A percentile compares a stretch with the other conserved stretches of the same genome.
phyloP scores from a whole-genome alignment of 2,888 invertebrate species.

The Brassicogethes aeneus region DNA sequence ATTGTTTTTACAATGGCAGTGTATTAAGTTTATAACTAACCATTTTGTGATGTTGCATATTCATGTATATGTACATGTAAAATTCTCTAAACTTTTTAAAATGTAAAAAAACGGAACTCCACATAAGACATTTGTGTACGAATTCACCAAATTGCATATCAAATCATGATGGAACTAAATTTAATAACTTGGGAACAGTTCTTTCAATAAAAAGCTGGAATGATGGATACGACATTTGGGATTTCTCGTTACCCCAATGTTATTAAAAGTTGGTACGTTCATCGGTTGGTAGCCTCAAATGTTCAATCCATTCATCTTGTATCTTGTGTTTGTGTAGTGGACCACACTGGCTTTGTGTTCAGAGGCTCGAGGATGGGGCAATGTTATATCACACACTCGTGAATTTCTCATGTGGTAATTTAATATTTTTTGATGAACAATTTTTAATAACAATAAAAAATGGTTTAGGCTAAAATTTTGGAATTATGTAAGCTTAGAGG shows the following conservation, averaged over 20 bases:
- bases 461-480: too few relatives aligned
- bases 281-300: conserved; percentile 26
- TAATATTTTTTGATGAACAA: neutral
- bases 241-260: neutral
- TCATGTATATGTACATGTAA: too few relatives aligned
- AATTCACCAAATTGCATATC: too few relatives aligned
- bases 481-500: too few relatives aligned
- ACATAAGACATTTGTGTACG: too few relatives aligned
- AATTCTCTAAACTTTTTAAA: too few relatives aligned
- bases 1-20: too few relatives aligned
- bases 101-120: too few relatives aligned
- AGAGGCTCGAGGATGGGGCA: conserved; percentile 10
- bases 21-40: too few relatives aligned
- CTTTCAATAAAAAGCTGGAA: neutral
- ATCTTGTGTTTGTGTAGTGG: conserved; percentile 39
- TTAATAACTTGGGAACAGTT: neutral
- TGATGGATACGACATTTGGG: neutral
- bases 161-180: neutral
- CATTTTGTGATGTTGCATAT: too few relatives aligned
- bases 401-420: neutral
- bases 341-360: conserved; percentile 35
- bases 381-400: conserved; percentile 5
- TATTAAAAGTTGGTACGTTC: conserved; percentile 21
- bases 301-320: conserved; percentile 36
- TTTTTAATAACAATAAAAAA: too few relatives aligned